Percentiles rank a stretch among this genome's conserved stretches.
Conservation (phyloP, 2,113 vertebrate genomes). For the Cinclus mexicanus region DNA sequence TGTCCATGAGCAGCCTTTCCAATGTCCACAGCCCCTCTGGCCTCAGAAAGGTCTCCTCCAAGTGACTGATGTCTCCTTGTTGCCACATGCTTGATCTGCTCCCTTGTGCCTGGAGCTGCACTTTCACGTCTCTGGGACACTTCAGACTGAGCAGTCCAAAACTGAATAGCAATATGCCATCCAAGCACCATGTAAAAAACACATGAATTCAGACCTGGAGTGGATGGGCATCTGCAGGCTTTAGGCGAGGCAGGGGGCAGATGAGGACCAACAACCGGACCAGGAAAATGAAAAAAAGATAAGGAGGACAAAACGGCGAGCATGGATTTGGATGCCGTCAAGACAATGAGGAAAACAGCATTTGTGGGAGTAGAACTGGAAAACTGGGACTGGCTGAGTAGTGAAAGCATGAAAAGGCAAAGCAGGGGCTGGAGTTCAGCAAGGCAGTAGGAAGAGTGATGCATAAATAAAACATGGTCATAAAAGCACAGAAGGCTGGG, state of each 20-base stretch:
- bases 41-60: neutral
- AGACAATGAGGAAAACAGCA: neutral
- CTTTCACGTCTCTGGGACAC: neutral
- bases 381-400: neutral
- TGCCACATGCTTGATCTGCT: rapidly evolving
- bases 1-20: neutral
- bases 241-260: neutral
- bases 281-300: neutral
- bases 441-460: neutral
- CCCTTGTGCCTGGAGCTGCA: neutral
- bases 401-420: neutral
- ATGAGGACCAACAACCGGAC: neutral
- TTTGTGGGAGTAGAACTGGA: neutral
- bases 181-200: neutral
- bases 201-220: neutral
- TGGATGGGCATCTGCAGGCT: neutral
- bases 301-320: neutral
- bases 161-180: neutral
- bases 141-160: neutral
- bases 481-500: neutral
- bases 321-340: rapidly evolving
- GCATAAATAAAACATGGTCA: neutral
- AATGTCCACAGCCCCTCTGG: neutral
- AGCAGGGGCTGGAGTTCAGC: neutral
- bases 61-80: neutral